phyloP scores from a whole-genome alignment of 2,888 invertebrate species.

The Leistus spinibarbis region DNA sequence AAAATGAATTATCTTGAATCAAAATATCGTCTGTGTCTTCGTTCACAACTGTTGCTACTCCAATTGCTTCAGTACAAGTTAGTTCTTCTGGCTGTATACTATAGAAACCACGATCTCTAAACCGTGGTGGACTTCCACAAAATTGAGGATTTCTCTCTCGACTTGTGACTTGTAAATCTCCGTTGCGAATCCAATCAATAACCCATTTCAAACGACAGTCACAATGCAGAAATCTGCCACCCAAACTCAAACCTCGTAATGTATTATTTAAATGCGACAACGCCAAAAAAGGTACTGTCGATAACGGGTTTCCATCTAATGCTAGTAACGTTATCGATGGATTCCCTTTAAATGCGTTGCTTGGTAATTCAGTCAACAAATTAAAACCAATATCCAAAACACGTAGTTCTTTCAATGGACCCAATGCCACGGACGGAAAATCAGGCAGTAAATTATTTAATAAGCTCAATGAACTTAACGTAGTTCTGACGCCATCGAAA shows the following conservation, averaged over 20 bases:
- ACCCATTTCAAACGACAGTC: slow-evolving; percentile 90
- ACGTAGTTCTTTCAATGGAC: slow-evolving; percentile 76
- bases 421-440: slow-evolving; percentile 83
- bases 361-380: slow-evolving; percentile 79
- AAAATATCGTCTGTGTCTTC: slow-evolving; percentile 58
- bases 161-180: slow-evolving; percentile 89
- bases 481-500: slow-evolving; percentile 79
- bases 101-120: slow-evolving; percentile 84
- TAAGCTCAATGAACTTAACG: slow-evolving; percentile 85
- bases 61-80: slow-evolving; percentile 63
- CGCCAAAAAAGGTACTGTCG: slow-evolving; percentile 80
- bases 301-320: slow-evolving; percentile 87
- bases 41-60: slow-evolving; percentile 64
- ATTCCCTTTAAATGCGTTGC: slow-evolving; percentile 79
- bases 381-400: slow-evolving; percentile 93
- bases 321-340: slow-evolving; percentile 86
- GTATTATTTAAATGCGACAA: slow-evolving; percentile 81
- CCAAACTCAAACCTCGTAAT: slow-evolving; percentile 83
- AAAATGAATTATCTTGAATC: slow-evolving; percentile 43
- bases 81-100: slow-evolving; percentile 82
- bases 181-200: slow-evolving; percentile 85
- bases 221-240: slow-evolving; percentile 86
- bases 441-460: slow-evolving; percentile 87
- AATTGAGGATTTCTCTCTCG: slow-evolving; percentile 91
- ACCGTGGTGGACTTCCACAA: slow-evolving; percentile 81